A percentile compares a stretch with the other conserved stretches of the same genome.
These are phyloP conservation scores for Nysson spinosus DNA, from an alignment of 2,888 invertebrate genomes.

Conservation along the genomic window DNA sequence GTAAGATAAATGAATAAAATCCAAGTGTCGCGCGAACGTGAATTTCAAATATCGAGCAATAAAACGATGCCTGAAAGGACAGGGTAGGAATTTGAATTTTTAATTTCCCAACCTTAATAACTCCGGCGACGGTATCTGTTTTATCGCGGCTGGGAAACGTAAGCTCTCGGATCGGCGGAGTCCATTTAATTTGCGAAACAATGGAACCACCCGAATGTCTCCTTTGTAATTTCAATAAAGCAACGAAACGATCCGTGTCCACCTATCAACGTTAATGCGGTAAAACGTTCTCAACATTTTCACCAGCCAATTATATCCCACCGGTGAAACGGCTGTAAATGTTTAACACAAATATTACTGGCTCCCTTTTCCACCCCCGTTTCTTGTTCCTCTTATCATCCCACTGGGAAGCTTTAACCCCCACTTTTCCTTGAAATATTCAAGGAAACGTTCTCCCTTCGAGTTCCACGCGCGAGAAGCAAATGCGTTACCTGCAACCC, in stretches of 20 bases:
- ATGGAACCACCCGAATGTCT: neutral
- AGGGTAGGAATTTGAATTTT: no score
- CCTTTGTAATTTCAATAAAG: slow-evolving; percentile 8
- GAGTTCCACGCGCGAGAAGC: no score
- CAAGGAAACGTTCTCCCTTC: no score
- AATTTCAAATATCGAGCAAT: neutral
- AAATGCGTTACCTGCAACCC: no score
- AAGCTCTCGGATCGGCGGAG: neutral
- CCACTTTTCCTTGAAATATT: no score
- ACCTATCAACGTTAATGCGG: neutral
- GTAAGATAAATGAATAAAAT: no score
- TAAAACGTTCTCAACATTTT: neutral
- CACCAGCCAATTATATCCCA: neutral
- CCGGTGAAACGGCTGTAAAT: neutral
- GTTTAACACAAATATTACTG: no score
- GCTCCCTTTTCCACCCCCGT: neutral
- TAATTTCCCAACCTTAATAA: no score
- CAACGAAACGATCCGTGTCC: neutral
- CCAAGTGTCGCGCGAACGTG: neutral
- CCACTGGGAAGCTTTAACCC: no score
- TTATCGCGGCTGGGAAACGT: neutral
- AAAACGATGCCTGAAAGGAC: no score
- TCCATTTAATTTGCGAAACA: slow-evolving; percentile 9
- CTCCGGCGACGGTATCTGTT: neutral
- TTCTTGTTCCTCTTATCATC: no score